phyloP scores from a whole-genome alignment of 2,113 vertebrate species.

The Nestor notabilis region DNA sequence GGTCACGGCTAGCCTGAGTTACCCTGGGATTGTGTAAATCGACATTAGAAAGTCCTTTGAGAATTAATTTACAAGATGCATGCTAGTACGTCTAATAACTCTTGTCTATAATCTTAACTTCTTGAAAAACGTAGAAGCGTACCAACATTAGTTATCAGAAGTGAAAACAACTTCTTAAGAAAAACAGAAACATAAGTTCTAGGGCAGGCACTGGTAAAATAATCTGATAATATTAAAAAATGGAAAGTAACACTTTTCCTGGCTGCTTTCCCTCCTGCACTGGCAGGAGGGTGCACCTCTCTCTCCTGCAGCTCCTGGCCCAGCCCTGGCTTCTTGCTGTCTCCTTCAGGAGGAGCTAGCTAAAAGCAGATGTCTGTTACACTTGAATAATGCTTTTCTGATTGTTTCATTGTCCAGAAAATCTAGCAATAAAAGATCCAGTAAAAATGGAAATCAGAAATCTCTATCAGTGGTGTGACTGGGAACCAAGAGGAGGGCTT shows the following conservation, averaged over 20 bases:
- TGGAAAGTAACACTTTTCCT: not conserved
- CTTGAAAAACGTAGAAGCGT: not conserved
- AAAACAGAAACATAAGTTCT: not conserved
- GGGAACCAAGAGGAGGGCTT: not conserved
- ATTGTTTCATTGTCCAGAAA: not conserved
- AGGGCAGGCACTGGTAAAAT: not conserved
- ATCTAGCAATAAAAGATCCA: not conserved
- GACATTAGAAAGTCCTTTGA: not conserved
- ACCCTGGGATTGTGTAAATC: not conserved
- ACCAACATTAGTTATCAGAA: not conserved
- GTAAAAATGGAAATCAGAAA: not conserved
- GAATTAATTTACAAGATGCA: not conserved
- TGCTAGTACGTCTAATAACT: not conserved
- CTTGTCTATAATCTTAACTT: not conserved
- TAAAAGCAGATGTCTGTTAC: not conserved
- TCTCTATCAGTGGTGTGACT: not conserved
- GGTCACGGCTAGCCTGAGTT: not conserved
- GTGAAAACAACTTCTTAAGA: not conserved
- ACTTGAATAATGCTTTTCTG: not conserved
- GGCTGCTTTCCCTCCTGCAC: fast-evolving
- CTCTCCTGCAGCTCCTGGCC: fast-evolving
- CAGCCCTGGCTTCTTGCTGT: fast-evolving
- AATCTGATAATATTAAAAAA: not conserved
- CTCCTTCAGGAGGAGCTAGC: not conserved
- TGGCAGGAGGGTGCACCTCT: fast-evolving